A percentile compares a stretch with the other conserved stretches of the same genome.
phyloP scores from a whole-genome alignment of 2,113 vertebrate genomes.

The Sturnira hondurensis region DNA sequence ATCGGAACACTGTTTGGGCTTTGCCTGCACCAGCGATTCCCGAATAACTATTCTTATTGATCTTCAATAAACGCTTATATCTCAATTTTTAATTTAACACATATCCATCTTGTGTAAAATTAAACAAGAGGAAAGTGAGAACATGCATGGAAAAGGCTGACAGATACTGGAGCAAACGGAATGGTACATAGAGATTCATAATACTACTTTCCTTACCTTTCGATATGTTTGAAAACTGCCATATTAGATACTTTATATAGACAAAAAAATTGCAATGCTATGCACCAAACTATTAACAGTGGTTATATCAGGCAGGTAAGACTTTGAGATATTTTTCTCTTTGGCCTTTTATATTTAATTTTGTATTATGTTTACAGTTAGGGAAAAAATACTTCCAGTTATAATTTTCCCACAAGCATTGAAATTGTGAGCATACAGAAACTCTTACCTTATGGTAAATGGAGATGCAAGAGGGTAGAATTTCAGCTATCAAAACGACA shows the following conservation, averaged over 20 bases:
- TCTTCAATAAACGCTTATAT: not conserved
- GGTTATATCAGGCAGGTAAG: not conserved
- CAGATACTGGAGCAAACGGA: not conserved
- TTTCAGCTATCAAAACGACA: not conserved
- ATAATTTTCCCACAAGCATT: not conserved
- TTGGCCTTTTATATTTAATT: not conserved
- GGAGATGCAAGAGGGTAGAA: not conserved
- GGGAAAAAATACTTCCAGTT: not conserved
- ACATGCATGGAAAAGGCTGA: not conserved
- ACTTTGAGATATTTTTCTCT: not conserved
- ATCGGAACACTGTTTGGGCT: not conserved
- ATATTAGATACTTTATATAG: not conserved
- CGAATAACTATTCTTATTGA: not conserved
- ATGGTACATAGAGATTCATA: not conserved
- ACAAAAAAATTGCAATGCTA: not conserved
- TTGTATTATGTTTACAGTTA: not conserved
- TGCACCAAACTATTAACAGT: not conserved
- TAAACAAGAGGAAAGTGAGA: not conserved
- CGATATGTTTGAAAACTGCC: not conserved
- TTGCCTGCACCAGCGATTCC: not conserved
- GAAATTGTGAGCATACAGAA: not conserved
- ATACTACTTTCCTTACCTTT: not conserved
- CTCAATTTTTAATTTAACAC: not conserved
- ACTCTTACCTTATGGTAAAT: not conserved
- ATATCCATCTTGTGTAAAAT: not conserved